Conservation (phyloP, 1,140 invertebrate genomes). For the Temnothorax nylanderi region DNA sequence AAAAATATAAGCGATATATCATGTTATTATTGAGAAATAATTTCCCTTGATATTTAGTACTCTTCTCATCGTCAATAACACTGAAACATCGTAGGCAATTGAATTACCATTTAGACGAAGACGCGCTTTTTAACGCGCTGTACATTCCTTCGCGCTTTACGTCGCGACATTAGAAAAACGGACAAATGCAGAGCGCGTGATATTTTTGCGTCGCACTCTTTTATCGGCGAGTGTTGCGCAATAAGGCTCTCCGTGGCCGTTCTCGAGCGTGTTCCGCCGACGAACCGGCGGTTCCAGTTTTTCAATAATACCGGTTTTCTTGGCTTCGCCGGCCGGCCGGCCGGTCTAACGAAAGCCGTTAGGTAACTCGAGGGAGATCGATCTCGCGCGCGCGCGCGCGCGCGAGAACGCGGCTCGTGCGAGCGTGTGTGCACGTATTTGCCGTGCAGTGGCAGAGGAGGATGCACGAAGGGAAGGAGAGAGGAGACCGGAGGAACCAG, state of each 20-base stretch:
- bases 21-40: background rate
- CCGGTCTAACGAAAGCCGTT: constrained; percentile 12
- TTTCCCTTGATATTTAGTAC: background rate
- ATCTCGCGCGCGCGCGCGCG: constrained; percentile 34
- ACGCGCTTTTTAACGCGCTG: background rate
- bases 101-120: background rate
- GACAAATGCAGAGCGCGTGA: background rate
- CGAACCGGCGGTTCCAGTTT: constrained; percentile 59
- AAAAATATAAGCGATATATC: background rate
- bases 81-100: background rate
- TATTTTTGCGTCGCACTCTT: constrained; percentile 49
- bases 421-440: background rate
- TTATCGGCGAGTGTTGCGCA: constrained; percentile 42
- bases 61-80: background rate
- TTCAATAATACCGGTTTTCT: constrained; percentile 61
- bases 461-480: background rate
- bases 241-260: constrained; percentile 20
- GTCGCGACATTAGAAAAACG: constrained; percentile 4
- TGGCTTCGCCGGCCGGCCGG: constrained; percentile 9
- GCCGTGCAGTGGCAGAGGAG: background rate
- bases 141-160: background rate
- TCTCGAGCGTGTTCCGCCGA: constrained; percentile 21
- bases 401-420: background rate
- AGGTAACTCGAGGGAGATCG: constrained; percentile 58
- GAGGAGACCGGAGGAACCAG: background rate